Base-by-base conservation (phyloP, 2,113 vertebrate species). In the Oryzias celebensis region DNA sequence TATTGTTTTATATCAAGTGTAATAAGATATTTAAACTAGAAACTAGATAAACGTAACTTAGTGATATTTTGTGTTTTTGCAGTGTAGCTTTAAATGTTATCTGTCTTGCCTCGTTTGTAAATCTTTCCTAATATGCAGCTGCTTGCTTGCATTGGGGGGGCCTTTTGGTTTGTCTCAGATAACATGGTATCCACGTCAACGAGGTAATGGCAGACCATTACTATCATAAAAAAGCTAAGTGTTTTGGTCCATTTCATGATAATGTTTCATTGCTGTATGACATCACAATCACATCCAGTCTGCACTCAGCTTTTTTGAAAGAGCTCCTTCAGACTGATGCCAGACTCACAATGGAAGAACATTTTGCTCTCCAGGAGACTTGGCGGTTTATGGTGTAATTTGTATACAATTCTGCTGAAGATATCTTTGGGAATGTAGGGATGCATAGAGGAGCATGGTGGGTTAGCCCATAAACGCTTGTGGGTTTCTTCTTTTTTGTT, bases 351-450 rank as follows among this genome's bases (percentile, higher is more conserved):
- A 65, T 59, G 46, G n/a, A 61, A 62, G 59, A 80, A 71, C 8
- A 44, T 31, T 74, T 68, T 66, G 61, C 57, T 65, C 74, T 84
- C 73, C 64, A 75, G 61, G 54, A 64, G 58, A 60, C 20, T 65
- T 36, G 45, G 65, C 57, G 77, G 67, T 87, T 84, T 79, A 80
- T 74, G 78, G 70, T 66, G 42, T 69, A 77, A 72, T 72, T 80
- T 80, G 64, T 73, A 73, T 76, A 71, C 17, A 60, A 47, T 80
- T 73, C 61, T 81, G 58, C 60, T 81, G 58, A 58, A 67, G 28
- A 82, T 75, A 76, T 62, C 55, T 58, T 73, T 58, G 59, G 23
- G 7, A 74, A 69, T 58, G 59, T 13, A 75, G 52, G 47, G 46
- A 26, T 51, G 49, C 47, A 62, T 44, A 41, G 26, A 15, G 49